These are phyloP conservation scores for Dissostichus mawsoni DNA, from an alignment of 2,113 vertebrate species.

Conservation along the genomic window DNA sequence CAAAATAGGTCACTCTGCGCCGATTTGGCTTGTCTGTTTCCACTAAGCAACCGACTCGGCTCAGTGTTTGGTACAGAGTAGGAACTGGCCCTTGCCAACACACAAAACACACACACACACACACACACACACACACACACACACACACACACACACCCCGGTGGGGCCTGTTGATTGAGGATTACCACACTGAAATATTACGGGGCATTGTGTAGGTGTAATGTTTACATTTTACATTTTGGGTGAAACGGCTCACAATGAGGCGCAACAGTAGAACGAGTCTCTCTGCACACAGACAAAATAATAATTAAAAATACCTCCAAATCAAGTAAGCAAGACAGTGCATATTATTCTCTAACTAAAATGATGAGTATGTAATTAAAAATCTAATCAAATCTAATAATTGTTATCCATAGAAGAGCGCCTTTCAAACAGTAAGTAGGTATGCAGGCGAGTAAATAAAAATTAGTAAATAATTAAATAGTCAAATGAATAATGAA, in stretches of 20 bases:
- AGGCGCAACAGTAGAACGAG: slow-evolving; percentile 48
- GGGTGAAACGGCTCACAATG: slow-evolving; percentile 39
- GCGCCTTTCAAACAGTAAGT: not conserved
- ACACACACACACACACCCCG: slow-evolving; percentile 72
- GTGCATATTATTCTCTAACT: not conserved
- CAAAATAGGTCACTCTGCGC: slow-evolving; percentile 96
- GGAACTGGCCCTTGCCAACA: slow-evolving; percentile 90
- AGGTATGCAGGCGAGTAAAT: not conserved
- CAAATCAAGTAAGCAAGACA: not conserved
- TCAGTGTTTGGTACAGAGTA: slow-evolving; percentile 84
- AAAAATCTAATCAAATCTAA: not conserved
- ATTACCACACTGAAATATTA: slow-evolving; percentile 72
- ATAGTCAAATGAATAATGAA: slow-evolving; percentile 27
- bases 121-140: slow-evolving; percentile 75
- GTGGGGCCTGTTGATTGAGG: slow-evolving; percentile 86
- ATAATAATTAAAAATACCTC: not conserved
- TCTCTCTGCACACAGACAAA: not conserved
- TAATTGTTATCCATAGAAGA: not conserved
- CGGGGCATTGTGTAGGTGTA: slow-evolving; percentile 62
- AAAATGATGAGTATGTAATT: not conserved
- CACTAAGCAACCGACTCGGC: slow-evolving; percentile 89
- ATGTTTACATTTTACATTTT: slow-evolving; percentile 64
- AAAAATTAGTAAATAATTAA: slow-evolving; percentile 28
- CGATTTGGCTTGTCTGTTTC: slow-evolving; percentile 92
- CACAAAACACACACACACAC: slow-evolving; percentile 52